Evolutionary conservation across 2,113 vertebrate species (phyloP), one percentile per base, ranked within the genome.

Genomic region (Phainopepla nitens): DNA sequence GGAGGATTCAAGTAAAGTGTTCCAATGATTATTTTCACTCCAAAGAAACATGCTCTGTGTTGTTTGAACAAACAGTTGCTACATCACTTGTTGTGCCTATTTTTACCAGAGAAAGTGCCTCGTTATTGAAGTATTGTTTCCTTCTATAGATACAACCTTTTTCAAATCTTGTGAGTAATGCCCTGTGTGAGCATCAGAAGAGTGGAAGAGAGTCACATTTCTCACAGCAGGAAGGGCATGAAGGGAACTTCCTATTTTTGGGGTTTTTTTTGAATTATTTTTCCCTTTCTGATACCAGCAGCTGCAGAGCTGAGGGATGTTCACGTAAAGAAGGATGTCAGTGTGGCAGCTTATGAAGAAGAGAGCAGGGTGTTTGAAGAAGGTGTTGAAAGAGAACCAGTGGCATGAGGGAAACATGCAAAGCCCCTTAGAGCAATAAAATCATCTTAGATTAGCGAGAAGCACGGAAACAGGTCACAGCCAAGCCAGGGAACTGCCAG

Each of bases 231-330:
- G 23, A 70, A 76, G 11, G 5, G 3, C 35, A 66, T 57, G 29
- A 79, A 80, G 13, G 10, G 31, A 51, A 39, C 4, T 33, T 65
- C 21, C 11, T 64, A 2, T 19, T 25, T 71, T 79, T 33, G 17
- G 18, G 5, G 0, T 11, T 0, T 9, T 9, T 35, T 54, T 68
- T 31, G 9, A 7, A 3, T 31, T 51, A 35, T 76, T 72, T 79
- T 50, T 8, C 22, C 4, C 19, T 61, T 87, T 91, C 29, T 93
- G 44, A 41, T 28, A 17, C 7, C 33, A 25, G 51, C 36, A 78
- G 47, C n/a, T 58, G 25, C 50, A 84, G 45, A 78, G 23, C 20
- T 87, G 64, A 19, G 29, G 35, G 35, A 61, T 62, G 35, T 13
- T 90, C 8, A 0, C n/a, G 33, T 42, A 33, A 45, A 54, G 73